Percentiles rank a stretch among this genome's conserved stretches.
Conservation (phyloP, 2,113 vertebrate genomes). For the Paraplagusia blochii region DNA sequence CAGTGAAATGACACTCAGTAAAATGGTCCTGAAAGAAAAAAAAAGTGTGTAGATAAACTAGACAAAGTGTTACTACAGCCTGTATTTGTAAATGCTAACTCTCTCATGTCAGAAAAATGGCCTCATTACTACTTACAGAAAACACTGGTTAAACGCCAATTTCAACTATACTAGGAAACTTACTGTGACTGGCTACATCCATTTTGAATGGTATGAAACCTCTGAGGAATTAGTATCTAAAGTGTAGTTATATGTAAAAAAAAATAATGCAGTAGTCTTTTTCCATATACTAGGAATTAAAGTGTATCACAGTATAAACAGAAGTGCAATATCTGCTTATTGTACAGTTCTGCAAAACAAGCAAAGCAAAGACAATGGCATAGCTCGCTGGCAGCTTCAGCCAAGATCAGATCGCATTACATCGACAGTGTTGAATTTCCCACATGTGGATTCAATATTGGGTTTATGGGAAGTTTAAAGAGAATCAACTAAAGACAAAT, state of each 20-base stretch:
- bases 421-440: background rate
- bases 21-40: slow-evolving; percentile 70
- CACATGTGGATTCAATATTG: background rate
- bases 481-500: slow-evolving; percentile 14
- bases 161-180: no score
- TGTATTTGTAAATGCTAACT: no score
- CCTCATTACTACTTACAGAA: no score
- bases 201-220: no score
- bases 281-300: background rate
- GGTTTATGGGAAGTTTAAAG: slow-evolving; percentile 19
- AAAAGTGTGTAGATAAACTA: slow-evolving; percentile 6
- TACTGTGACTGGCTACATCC: no score
- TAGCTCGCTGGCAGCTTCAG: no score
- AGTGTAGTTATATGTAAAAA: no score
- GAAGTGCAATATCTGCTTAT: background rate
- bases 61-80: no score
- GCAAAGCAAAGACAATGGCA: background rate
- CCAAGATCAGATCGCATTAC: slow-evolving; percentile 12
- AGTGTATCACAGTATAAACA: background rate
- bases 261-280: no score
- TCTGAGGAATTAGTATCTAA: no score
- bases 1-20: slow-evolving; percentile 78
- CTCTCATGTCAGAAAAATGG: no score
- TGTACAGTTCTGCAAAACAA: background rate
- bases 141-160: no score